Conservation (phyloP, 2,888 invertebrate species). For the Diploptera punctata region DNA sequence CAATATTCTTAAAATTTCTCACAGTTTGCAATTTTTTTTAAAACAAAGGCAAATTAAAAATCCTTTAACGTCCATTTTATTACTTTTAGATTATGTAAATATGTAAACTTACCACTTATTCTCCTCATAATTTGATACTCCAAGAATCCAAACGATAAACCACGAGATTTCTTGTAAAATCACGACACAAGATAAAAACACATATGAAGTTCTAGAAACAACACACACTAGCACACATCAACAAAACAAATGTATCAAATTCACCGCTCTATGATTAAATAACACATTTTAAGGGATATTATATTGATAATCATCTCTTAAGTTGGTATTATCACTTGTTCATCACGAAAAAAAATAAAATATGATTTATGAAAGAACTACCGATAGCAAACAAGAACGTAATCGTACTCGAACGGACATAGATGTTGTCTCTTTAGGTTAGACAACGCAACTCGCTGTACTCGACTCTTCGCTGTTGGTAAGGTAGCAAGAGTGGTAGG, state of each 20-base stretch:
- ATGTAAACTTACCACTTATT: conserved; percentile 13
- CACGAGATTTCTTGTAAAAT: neutral
- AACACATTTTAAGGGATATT: neutral
- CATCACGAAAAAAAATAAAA: neutral
- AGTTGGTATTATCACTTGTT: conserved; percentile 8
- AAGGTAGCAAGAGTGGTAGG: conserved; percentile 15
- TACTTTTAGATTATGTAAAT: too few species aligned
- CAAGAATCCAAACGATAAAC: neutral
- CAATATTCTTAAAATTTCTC: too few species aligned
- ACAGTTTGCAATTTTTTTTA: too few species aligned
- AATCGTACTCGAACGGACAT: neutral
- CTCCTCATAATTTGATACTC: neutral
- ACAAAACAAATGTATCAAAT: neutral
- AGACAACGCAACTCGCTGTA: conserved; percentile 9
- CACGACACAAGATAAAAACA: conserved; percentile 1
- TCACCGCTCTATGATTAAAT: neutral
- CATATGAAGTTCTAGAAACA: neutral
- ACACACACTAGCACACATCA: conserved; percentile 6
- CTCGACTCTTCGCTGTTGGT: neutral
- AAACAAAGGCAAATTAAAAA: too few species aligned
- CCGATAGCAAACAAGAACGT: neutral
- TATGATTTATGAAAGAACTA: neutral
- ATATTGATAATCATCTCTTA: neutral
- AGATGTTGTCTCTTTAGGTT: neutral
- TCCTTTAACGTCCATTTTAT: too few species aligned